phyloP scores from a whole-genome alignment of 2,888 invertebrate species.

The Agrypnus murinus region DNA sequence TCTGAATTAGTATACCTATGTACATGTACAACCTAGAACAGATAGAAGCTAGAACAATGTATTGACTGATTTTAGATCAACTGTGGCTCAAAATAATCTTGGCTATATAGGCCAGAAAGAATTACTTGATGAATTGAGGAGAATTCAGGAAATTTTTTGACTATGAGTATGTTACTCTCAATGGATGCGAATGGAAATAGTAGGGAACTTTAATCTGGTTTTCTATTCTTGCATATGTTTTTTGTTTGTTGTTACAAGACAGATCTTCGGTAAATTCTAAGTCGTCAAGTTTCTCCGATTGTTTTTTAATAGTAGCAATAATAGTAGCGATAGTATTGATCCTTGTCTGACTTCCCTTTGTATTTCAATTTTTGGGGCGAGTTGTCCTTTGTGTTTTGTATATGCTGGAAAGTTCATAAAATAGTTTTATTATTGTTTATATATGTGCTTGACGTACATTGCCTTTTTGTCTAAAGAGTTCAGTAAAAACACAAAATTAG shows the following conservation, averaged over 20 bases:
- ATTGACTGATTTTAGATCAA: not conserved
- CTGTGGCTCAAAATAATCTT: no score
- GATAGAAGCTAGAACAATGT: no score
- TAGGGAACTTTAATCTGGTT: not conserved
- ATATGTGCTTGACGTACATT: not conserved
- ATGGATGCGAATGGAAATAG: not conserved
- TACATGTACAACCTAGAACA: no score
- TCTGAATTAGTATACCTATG: no score
- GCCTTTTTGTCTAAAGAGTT: not conserved
- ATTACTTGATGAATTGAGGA: no score
- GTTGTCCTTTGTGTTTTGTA: not conserved
- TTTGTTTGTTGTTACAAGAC: slow-evolving; percentile 4
- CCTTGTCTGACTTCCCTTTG: not conserved
- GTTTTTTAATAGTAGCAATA: not conserved
- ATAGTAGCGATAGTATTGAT: not conserved
- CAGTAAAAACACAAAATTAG: slow-evolving; percentile 8
- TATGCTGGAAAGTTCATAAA: slow-evolving; percentile 4
- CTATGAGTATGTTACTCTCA: not conserved
- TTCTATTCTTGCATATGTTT: slow-evolving; percentile 4
- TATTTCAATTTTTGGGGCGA: slow-evolving; percentile 1
- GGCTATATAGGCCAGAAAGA: no score
- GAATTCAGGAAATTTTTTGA: no score
- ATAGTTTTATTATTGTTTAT: slow-evolving; percentile 1
- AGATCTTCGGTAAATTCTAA: no score
- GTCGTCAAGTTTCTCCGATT: no score